These are phyloP conservation scores for Schizotus pectinicornis DNA, from an alignment of 2,888 invertebrate genomes.

Conservation along the genomic window DNA sequence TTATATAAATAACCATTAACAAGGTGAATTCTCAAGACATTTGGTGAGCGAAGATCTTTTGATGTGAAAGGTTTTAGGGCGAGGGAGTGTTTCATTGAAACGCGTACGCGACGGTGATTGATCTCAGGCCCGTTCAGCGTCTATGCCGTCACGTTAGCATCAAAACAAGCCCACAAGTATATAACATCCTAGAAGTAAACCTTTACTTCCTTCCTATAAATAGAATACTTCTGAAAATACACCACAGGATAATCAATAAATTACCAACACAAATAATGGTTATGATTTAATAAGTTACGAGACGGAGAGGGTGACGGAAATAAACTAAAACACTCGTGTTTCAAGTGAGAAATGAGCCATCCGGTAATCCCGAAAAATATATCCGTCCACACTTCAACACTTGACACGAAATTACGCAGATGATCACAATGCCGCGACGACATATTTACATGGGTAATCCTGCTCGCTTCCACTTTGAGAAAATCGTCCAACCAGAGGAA, in stretches of 20 bases:
- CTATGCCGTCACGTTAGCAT: slow-evolving; percentile 30
- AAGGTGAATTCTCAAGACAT: slow-evolving; percentile 19
- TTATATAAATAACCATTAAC: slow-evolving; percentile 26
- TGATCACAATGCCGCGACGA: slow-evolving; percentile 22
- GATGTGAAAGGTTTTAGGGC: slow-evolving; percentile 23
- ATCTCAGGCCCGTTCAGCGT: slow-evolving; percentile 20
- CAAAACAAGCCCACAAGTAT: slow-evolving; percentile 28
- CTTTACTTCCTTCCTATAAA: slow-evolving; percentile 24
- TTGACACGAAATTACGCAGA: slow-evolving; percentile 22
- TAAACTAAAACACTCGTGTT: slow-evolving; percentile 14
- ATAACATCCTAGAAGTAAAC: slow-evolving; percentile 25
- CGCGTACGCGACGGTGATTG: slow-evolving; percentile 28
- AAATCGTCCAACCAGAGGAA: no score
- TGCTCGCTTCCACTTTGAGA: no score
- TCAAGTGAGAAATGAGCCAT: slow-evolving; percentile 27
- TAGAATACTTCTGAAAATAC: slow-evolving; percentile 29
- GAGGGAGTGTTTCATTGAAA: slow-evolving; percentile 24
- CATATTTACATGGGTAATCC: slow-evolving; percentile 14
- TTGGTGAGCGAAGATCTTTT: slow-evolving; percentile 21
- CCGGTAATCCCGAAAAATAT: slow-evolving; percentile 27
- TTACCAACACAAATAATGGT: slow-evolving; percentile 17
- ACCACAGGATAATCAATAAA: slow-evolving; percentile 31
- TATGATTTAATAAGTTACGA: slow-evolving; percentile 20
- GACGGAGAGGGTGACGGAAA: slow-evolving; percentile 4
- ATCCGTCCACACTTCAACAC: slow-evolving; percentile 20